Evolutionary conservation across 2,888 invertebrate genomes (phyloP).

Genomic region (Dolichopus griseipennis): DNA sequence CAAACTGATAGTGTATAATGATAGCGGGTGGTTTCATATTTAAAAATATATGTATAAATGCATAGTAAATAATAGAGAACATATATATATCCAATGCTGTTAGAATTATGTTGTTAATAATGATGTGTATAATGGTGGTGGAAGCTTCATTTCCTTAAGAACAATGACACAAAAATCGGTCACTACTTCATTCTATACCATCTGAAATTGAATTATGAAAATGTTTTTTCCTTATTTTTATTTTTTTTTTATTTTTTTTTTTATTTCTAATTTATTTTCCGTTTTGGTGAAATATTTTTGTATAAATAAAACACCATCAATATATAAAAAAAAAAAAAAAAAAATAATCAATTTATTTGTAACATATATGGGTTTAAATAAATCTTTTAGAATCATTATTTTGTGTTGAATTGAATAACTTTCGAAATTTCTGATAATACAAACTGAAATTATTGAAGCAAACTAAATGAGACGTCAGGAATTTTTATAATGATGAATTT

Average conservation of each 20-base stretch:
- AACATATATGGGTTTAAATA: not conserved
- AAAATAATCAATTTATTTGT: no score
- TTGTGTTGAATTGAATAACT: not conserved
- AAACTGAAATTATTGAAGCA: no score
- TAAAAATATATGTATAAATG: not conserved
- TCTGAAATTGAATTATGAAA: no score
- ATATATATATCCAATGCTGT: not conserved
- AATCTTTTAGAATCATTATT: not conserved
- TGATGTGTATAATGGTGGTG: not conserved
- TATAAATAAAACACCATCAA: not conserved
- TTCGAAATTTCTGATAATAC: not conserved
- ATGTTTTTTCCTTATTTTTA: no score
- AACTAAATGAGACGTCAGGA: no score
- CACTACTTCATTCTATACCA: not conserved
- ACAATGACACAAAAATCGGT: not conserved
- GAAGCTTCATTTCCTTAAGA: not conserved
- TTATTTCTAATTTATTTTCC: not conserved
- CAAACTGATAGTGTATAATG: not conserved
- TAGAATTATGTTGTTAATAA: not conserved
- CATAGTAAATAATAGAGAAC: not conserved
- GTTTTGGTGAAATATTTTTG: not conserved
- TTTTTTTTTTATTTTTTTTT: no score
- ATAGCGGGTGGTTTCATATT: not conserved
- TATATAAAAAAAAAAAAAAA: no score
- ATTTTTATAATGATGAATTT: no score